Base-by-base conservation (phyloP, 2,888 invertebrate species). In the Metallyticus violacea region DNA sequence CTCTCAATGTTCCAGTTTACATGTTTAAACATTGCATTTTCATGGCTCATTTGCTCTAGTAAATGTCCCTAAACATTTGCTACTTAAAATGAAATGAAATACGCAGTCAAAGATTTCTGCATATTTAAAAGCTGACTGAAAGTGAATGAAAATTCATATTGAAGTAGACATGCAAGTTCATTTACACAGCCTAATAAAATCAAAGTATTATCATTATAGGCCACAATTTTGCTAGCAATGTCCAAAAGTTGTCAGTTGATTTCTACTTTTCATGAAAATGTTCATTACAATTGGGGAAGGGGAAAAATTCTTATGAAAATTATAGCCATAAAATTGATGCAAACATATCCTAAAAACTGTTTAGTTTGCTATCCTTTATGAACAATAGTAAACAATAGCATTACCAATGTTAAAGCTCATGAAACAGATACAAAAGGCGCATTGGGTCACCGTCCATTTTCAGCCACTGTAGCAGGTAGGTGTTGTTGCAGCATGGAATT, bases 401-500 rank as follows among this genome's bases (percentile, higher is more conserved):
- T 15, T 62, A 62, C 40, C 40, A 62, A 62, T 4, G 22, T 62
- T 62, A 62, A 62, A 62, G 40, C 40, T 62, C 40, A 62, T 62
- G 40, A 22, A 62, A 62, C 22, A 62, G 40, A 62, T 0, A 62
- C 15, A 62, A 22, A 22, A 62, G 40, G 40, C 22, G 40, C 40
- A 22, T 62, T 9, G 40, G 40, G 40, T 62, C 40, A 62, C 40
- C 40, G 40, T 15, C 27, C 26, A 77, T 76, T 83, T 26, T 77
- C 22, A n/a, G n/a, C 62, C 9, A 7, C 27, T 4, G 82, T 25
- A 15, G 29, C 40, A 26, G 26, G 40, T 6, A 81, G 90, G 77
- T 90, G 90, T 85, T 89, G 90, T 9, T 89, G 89, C 30, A 91
- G 89, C 77, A 90, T 91, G 87, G 91, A 91, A 85, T 90, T 91